These are phyloP conservation scores for Hoplodrina blanda DNA, from an alignment of 2,888 invertebrate genomes.

Conservation along the genomic window DNA sequence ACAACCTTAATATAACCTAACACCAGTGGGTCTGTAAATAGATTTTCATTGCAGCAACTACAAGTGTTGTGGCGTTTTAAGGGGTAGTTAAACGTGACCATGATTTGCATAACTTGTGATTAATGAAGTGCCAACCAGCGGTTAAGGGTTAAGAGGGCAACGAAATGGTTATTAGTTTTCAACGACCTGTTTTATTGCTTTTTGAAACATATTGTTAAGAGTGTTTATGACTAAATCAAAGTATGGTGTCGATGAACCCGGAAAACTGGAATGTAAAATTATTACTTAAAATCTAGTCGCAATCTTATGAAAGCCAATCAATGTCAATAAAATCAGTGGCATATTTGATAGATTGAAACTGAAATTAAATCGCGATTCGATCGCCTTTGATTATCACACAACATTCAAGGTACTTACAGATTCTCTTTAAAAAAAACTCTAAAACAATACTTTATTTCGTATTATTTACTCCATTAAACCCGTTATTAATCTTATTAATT, in stretches of 20 bases:
- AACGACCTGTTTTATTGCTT: conserved; percentile 14
- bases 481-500: background rate
- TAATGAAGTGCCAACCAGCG: conserved; percentile 45
- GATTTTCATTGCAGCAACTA: conserved; percentile 47
- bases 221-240: conserved; percentile 27
- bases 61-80: conserved; percentile 56
- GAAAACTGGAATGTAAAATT: background rate
- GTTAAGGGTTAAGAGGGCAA: conserved; percentile 24
- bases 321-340: too few relatives aligned
- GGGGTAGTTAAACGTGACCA: conserved; percentile 49
- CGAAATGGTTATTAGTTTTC: conserved; percentile 28
- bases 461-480: background rate
- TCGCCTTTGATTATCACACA: too few relatives aligned
- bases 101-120: conserved; percentile 60
- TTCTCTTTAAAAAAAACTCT: background rate
- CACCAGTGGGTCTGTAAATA: conserved; percentile 41
- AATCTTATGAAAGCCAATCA: too few relatives aligned
- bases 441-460: too few relatives aligned
- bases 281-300: too few relatives aligned
- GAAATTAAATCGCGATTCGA: too few relatives aligned
- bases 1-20: background rate
- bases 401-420: too few relatives aligned
- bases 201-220: background rate
- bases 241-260: background rate
- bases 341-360: too few relatives aligned